A percentile compares a stretch with the other conserved stretches of the same genome.
Conservation (phyloP, 2,888 invertebrate genomes). For the Dryobotodes eremita region DNA sequence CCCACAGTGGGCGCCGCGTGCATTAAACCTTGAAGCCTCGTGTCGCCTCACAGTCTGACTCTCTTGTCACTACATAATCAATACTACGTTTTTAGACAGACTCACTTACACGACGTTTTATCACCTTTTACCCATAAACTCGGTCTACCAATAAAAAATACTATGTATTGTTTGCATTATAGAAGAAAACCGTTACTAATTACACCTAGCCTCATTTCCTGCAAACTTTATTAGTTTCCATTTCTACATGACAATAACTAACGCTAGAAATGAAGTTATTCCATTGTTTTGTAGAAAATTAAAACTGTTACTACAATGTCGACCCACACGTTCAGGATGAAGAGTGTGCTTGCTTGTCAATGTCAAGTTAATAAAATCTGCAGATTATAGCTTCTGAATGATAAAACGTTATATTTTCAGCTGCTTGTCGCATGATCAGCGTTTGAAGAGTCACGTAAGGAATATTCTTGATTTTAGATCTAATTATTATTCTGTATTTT, state of each 20-base stretch:
- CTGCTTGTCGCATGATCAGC: slow-evolving; percentile 8
- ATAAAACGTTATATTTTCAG: slow-evolving; percentile 22
- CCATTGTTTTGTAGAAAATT: slow-evolving; percentile 42
- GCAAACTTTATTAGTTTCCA: slow-evolving; percentile 45
- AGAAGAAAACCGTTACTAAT: slow-evolving; percentile 49
- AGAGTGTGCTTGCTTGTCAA: slow-evolving; percentile 1
- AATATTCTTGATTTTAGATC: background rate
- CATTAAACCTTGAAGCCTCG: slow-evolving; percentile 53
- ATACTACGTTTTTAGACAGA: slow-evolving; percentile 6
- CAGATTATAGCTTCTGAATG: slow-evolving; percentile 14
- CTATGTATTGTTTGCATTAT: slow-evolving; percentile 34
- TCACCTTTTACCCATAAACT: slow-evolving; percentile 23
- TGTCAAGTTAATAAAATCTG: slow-evolving; percentile 27
- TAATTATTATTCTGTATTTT: background rate
- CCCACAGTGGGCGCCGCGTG: slow-evolving; percentile 36
- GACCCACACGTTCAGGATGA: slow-evolving; percentile 18
- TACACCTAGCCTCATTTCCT: slow-evolving; percentile 46
- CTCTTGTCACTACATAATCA: slow-evolving; percentile 20
- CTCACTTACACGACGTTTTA: slow-evolving; percentile 32
- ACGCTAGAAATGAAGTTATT: slow-evolving; percentile 13
- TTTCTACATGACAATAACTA: slow-evolving; percentile 51
- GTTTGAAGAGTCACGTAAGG: slow-evolving; percentile 6
- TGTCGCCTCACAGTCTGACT: slow-evolving; percentile 52
- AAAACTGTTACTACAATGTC: slow-evolving; percentile 23
- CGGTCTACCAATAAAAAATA: slow-evolving; percentile 34